Percentiles rank a stretch among this genome's conserved stretches.
phyloP scores from a whole-genome alignment of 2,888 invertebrate species.

The Heteropelma amictum region DNA sequence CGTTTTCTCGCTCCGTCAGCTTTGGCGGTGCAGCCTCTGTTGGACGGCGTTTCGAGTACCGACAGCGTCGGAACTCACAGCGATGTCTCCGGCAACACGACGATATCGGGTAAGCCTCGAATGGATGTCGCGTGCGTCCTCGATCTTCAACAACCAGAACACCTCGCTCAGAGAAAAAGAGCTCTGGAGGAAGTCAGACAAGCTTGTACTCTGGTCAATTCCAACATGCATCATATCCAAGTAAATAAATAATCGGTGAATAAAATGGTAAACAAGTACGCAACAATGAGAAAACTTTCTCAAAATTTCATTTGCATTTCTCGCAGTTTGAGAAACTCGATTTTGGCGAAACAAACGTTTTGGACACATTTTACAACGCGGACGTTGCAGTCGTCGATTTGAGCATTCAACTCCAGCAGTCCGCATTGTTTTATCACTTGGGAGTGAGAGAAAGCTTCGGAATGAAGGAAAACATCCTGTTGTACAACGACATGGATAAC shows the following conservation, averaged over 20 bases:
- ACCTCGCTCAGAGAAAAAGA: constrained; percentile 86
- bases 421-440: constrained; percentile 96
- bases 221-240: constrained; percentile 90
- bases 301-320: too few species aligned
- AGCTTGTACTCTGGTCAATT: constrained; percentile 88
- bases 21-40: constrained; percentile 54
- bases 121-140: constrained; percentile 95
- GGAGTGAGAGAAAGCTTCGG: constrained; percentile 98
- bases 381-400: constrained; percentile 98
- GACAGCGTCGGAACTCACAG: constrained; percentile 83
- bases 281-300: neutral
- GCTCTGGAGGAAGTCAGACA: constrained; percentile 91
- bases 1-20: constrained; percentile 17
- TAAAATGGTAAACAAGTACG: neutral
- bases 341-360: constrained; percentile 96
- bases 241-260: constrained; percentile 77
- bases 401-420: constrained; percentile 94
- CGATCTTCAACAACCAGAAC: constrained; percentile 86
- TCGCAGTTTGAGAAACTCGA: constrained; percentile 97
- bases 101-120: constrained; percentile 80
- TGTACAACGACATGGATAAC: constrained; percentile 93
- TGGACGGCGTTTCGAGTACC: constrained; percentile 76
- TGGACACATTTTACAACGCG: constrained; percentile 98
- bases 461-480: constrained; percentile 95
- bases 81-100: constrained; percentile 80